Percentiles rank a stretch among this genome's conserved stretches.
Conservation (phyloP, 2,113 vertebrate genomes). For the Hymenochirus boettgeri region DNA sequence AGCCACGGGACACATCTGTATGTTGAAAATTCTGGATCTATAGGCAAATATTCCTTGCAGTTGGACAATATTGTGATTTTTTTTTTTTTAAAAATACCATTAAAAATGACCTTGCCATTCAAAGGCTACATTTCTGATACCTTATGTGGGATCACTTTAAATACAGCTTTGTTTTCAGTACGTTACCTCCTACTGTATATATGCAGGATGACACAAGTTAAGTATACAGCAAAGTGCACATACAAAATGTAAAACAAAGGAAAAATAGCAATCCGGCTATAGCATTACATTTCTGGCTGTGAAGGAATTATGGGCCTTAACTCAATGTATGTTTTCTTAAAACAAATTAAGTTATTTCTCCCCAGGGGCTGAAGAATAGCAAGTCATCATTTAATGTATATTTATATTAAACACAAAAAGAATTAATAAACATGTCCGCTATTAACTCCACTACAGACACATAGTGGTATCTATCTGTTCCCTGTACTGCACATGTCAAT, state of each 20-base stretch:
- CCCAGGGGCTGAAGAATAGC: neutral
- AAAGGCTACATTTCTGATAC: neutral
- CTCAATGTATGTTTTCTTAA: neutral
- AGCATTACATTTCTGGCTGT: neutral
- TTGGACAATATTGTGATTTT: neutral
- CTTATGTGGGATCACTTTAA: neutral
- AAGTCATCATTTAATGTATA: neutral
- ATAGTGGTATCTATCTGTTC: too few species aligned
- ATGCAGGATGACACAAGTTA: neutral
- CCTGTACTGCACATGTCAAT: too few species aligned
- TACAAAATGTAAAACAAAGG: neutral
- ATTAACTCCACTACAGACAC: too few species aligned
- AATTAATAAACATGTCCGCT: too few species aligned
- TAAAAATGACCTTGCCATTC: neutral
- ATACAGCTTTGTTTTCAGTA: neutral
- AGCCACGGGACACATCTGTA: too few species aligned
- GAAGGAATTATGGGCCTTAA: neutral
- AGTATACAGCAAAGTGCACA: neutral
- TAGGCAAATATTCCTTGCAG: neutral
- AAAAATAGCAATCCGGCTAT: neutral
- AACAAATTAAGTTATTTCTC: neutral
- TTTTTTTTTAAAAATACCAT: neutral
- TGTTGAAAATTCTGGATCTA: too few species aligned
- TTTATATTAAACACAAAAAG: neutral
- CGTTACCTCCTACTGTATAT: neutral